A percentile compares a stretch with the other conserved stretches of the same genome.
phyloP scores from a whole-genome alignment of 2,888 invertebrate species.

The Pyralis farinalis region DNA sequence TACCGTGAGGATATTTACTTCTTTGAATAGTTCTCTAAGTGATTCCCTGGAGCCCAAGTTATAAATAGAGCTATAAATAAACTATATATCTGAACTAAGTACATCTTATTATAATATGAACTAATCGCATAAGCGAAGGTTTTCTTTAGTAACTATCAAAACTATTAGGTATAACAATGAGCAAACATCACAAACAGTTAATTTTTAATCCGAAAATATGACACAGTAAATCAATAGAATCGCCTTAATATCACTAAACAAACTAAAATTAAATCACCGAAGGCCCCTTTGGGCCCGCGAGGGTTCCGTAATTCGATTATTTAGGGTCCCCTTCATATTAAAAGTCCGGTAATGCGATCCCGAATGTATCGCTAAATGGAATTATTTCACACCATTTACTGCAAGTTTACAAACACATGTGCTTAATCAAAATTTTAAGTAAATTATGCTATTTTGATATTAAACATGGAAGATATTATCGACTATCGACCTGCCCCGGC shows the following conservation, averaged over 20 bases:
- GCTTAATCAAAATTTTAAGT: constrained; percentile 31
- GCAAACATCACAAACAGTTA: constrained; percentile 18
- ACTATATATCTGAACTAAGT: too few species aligned
- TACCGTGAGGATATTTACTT: too few species aligned
- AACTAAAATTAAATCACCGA: constrained; percentile 49
- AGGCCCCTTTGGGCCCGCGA: constrained; percentile 21
- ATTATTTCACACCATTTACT: constrained; percentile 60
- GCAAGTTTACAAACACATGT: constrained; percentile 49
- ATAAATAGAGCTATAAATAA: too few species aligned
- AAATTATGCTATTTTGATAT: constrained; percentile 1
- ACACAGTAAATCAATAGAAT: constrained; percentile 33
- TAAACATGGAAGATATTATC: neutral
- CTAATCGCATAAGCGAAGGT: too few species aligned
- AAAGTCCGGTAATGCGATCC: constrained; percentile 15
- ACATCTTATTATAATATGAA: too few species aligned
- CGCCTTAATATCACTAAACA: constrained; percentile 40
- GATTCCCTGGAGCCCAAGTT: too few species aligned
- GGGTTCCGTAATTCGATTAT: constrained; percentile 50
- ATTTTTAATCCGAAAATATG: constrained; percentile 32
- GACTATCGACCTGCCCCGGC: too few species aligned
- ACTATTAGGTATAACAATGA: neutral
- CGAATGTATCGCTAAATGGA: constrained; percentile 43
- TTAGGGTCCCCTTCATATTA: constrained; percentile 31
- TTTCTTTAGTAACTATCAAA: neutral
- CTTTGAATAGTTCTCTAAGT: too few species aligned